These are phyloP conservation scores for Yponomeuta evonymella DNA, from an alignment of 2,888 invertebrate species.

Conservation along the genomic window DNA sequence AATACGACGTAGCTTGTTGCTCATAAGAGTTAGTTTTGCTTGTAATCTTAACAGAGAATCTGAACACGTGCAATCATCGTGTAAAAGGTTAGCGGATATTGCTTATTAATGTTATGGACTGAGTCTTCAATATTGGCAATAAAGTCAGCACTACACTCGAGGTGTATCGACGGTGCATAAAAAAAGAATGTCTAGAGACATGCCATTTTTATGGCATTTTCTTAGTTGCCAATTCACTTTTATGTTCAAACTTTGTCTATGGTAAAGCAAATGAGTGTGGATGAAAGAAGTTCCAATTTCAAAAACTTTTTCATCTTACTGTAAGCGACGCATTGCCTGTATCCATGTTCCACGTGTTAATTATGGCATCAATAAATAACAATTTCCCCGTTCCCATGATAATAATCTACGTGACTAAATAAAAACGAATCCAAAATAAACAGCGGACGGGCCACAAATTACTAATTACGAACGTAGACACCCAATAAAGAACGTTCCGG, in stretches of 20 bases:
- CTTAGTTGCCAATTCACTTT: background rate
- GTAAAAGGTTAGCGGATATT: constrained; percentile 65
- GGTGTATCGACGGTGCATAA: constrained; percentile 35
- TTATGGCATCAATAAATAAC: constrained; percentile 4
- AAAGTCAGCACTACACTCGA: constrained; percentile 26
- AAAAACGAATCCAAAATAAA: constrained; percentile 16
- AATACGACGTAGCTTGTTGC: background rate
- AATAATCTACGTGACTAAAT: background rate
- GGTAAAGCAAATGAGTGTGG: background rate
- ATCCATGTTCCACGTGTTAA: constrained; percentile 4
- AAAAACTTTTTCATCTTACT: background rate
- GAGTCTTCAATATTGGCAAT: constrained; percentile 61
- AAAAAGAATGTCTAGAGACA: background rate
- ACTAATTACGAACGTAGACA: constrained; percentile 17
- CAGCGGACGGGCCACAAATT: constrained; percentile 9
- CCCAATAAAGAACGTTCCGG: constrained; percentile 15
- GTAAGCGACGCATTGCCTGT: background rate
- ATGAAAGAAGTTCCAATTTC: background rate
- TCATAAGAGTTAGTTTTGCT: constrained; percentile 24
- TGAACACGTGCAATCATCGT: constrained; percentile 56
- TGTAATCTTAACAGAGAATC: background rate
- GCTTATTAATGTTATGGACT: constrained; percentile 63
- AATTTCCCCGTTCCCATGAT: constrained; percentile 3
- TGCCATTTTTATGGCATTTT: background rate
- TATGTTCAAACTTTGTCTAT: too few relatives aligned